A percentile compares a stretch with the other conserved stretches of the same genome.
These are phyloP conservation scores for Brachyptera putata DNA, from an alignment of 2,888 invertebrate species.

Conservation along the genomic window DNA sequence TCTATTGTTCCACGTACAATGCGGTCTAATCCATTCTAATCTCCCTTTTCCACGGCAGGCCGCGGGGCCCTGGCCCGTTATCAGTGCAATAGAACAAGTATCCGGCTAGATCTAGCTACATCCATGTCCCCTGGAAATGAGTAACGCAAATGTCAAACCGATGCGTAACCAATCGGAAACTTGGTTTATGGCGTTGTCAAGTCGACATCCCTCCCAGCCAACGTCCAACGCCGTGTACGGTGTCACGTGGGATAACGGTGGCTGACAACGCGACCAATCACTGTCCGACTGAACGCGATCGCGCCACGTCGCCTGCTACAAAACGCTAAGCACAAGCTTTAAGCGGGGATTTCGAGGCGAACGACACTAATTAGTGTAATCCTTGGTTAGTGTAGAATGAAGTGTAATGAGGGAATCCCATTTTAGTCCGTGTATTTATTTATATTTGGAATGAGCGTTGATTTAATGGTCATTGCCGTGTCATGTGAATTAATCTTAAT, in stretches of 20 bases:
- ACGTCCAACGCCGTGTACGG: not conserved
- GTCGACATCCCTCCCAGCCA: not conserved
- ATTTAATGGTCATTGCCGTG: too few relatives aligned
- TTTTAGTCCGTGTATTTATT: too few relatives aligned
- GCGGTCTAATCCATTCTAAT: slow-evolving; percentile 4
- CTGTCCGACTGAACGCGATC: slow-evolving; percentile 19
- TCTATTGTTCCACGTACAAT: not conserved
- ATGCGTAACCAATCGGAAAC: slow-evolving; percentile 32
- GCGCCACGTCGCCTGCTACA: not conserved
- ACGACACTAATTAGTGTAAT: slow-evolving; percentile 16
- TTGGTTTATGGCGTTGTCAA: slow-evolving; percentile 33
- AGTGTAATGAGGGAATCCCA: too few relatives aligned
- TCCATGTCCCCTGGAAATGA: slow-evolving; percentile 28
- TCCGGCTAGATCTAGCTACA: not conserved
- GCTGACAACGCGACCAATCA: slow-evolving; percentile 31
- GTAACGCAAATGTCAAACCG: slow-evolving; percentile 29
- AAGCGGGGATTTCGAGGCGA: not conserved
- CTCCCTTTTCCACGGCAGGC: not conserved
- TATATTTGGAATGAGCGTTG: too few relatives aligned
- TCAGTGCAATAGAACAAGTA: not conserved
- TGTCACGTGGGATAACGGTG: slow-evolving; percentile 22
- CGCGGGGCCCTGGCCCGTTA: too few relatives aligned
- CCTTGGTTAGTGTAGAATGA: not conserved
- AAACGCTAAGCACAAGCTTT: not conserved
- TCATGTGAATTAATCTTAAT: too few relatives aligned